Evolutionary conservation across 2,797 vertebrate species (phyloP).

Genomic region (Sebastes steindachneri): DNA sequence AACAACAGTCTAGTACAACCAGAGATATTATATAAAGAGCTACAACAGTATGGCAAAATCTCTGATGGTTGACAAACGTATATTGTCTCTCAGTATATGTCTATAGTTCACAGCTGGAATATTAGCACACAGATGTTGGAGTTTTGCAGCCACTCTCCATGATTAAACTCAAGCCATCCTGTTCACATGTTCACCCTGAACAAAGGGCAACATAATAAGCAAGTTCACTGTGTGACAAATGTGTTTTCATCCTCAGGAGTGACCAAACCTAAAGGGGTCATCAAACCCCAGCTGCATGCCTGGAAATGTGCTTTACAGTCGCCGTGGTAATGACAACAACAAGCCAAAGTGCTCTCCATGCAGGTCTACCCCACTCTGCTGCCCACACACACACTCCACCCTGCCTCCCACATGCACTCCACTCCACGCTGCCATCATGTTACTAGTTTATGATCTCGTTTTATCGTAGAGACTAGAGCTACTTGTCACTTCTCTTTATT

Average conservation of each 20-base stretch:
- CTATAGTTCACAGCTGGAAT: not conserved
- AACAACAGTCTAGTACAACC: not conserved
- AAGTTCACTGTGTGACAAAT: constrained; percentile 13
- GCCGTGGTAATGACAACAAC: constrained; percentile 53
- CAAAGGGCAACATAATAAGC: constrained; percentile 10
- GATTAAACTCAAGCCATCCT: constrained; percentile 6
- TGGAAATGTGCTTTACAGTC: constrained; percentile 46
- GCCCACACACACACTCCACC: constrained; percentile 58
- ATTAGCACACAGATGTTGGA: not conserved
- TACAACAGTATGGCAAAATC: not conserved
- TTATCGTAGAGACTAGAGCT: constrained; percentile 8
- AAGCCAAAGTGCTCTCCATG: constrained; percentile 63
- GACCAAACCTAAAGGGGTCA: constrained; percentile 32
- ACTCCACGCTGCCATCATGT: constrained; percentile 32
- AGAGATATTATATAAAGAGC: too few relatives aligned
- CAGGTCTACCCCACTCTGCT: constrained; percentile 45
- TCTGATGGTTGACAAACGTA: rapidly evolving
- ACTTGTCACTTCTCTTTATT: constrained; percentile 1
- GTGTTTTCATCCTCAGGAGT: constrained; percentile 17
- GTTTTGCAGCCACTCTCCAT: not conserved
- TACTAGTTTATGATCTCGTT: constrained; percentile 47
- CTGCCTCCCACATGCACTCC: constrained; percentile 50
- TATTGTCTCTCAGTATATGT: not conserved
- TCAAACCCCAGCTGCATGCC: constrained; percentile 30
- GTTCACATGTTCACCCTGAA: constrained; percentile 10